These are phyloP conservation scores for Petrophora chlorosata DNA, from an alignment of 2,888 invertebrate genomes.

Conservation along the genomic window DNA sequence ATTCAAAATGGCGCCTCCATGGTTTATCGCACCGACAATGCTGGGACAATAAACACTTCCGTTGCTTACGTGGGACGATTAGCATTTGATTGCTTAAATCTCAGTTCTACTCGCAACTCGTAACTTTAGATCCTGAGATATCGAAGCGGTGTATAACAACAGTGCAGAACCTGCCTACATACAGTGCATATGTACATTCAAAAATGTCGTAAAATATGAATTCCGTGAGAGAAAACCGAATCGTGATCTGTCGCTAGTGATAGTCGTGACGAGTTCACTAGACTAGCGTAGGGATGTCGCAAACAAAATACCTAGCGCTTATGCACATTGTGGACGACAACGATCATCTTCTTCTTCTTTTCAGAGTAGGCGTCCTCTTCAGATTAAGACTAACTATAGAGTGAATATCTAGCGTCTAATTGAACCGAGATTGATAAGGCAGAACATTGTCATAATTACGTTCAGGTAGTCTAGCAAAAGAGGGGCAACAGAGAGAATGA, in stretches of 20 bases:
- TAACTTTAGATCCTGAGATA: too few relatives aligned
- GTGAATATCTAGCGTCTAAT: too few relatives aligned
- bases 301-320: too few relatives aligned
- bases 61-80: conserved; percentile 67
- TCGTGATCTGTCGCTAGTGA: conserved; percentile 18
- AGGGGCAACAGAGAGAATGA: too few relatives aligned
- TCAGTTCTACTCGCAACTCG: conserved; percentile 1
- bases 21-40: conserved; percentile 59
- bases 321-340: too few relatives aligned
- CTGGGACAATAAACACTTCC: conserved; percentile 57
- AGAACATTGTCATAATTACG: too few relatives aligned
- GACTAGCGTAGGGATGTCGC: too few relatives aligned
- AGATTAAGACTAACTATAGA: too few relatives aligned
- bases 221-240: conserved; percentile 21
- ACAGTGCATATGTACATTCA: background rate
- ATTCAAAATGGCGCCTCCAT: conserved; percentile 79
- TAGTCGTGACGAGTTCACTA: conserved; percentile 13
- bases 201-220: conserved; percentile 15
- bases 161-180: background rate
- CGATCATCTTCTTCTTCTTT: too few relatives aligned
- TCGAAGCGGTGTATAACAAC: background rate
- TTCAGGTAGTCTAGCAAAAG: too few relatives aligned
- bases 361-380: too few relatives aligned
- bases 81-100: conserved; percentile 44
- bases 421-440: too few relatives aligned